Evolutionary conservation across 2,888 invertebrate genomes (phyloP).

Genomic region (Campopleginae sp.): DNA sequence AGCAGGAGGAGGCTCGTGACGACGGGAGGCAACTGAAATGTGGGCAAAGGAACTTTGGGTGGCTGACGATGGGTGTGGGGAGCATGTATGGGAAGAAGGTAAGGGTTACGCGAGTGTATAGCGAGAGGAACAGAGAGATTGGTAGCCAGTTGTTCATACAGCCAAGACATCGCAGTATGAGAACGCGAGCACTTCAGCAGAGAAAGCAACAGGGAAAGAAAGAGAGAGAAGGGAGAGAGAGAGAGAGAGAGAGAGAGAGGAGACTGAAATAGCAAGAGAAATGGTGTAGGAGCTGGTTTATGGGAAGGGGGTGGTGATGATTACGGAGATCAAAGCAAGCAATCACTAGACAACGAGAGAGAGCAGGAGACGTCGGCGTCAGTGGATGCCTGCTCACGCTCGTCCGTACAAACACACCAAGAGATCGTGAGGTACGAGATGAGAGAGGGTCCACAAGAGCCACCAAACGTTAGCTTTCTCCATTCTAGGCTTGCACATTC

Average conservation of each 20-base stretch:
- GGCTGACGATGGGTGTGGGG: constrained; percentile 56
- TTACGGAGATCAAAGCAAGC: constrained; percentile 82
- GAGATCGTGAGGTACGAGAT: constrained; percentile 30
- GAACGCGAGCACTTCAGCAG: background rate
- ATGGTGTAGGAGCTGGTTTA: constrained; percentile 59
- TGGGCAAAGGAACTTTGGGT: constrained; percentile 49
- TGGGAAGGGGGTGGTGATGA: constrained; percentile 75
- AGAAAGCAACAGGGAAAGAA: background rate
- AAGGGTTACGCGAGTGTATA: constrained; percentile 35
- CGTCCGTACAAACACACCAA: constrained; percentile 37
- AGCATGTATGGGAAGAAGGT: constrained; percentile 28
- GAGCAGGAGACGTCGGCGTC: constrained; percentile 45
- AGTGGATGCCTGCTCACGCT: constrained; percentile 35
- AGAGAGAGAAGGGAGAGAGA: constrained; percentile 30
- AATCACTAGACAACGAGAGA: constrained; percentile 75
- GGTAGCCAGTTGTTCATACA: background rate
- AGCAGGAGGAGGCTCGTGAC: background rate
- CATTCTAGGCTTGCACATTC: constrained; percentile 18
- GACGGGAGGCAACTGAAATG: constrained; percentile 40
- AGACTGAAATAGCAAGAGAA: constrained; percentile 39
- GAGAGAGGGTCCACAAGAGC: constrained; percentile 37
- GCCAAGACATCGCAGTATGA: background rate
- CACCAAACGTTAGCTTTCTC: constrained; percentile 43
- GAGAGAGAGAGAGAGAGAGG: constrained; percentile 7
- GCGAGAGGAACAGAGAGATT: constrained; percentile 6